Evolutionary conservation across 1,140 invertebrate species (phyloP).

Genomic region (Laupala kohalensis): DNA sequence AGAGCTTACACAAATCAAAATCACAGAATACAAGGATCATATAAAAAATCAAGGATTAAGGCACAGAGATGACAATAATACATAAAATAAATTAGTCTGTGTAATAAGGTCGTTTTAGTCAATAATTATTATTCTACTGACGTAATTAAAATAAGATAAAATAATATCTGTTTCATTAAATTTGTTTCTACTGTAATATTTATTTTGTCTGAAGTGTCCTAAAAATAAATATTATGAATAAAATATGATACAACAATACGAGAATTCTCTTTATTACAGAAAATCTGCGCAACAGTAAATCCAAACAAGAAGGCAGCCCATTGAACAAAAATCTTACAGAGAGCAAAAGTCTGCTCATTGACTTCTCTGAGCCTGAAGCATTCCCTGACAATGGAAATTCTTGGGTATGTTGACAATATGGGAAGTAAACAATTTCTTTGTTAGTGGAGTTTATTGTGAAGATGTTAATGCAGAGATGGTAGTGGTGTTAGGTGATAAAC

Average conservation of each 20-base stretch:
- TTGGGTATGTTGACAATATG: conserved; percentile 23
- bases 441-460: background rate
- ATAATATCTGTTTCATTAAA: background rate
- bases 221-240: too few relatives aligned
- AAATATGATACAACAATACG: too few relatives aligned
- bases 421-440: background rate
- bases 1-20: too few relatives aligned
- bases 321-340: conserved; percentile 13
- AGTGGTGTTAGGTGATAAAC: too few relatives aligned
- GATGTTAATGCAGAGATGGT: background rate
- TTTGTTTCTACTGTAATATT: background rate
- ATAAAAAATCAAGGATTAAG: too few relatives aligned
- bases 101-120: too few relatives aligned
- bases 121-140: background rate
- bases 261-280: background rate
- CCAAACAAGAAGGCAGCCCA: background rate
- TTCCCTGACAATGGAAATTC: conserved; percentile 21
- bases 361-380: conserved; percentile 21
- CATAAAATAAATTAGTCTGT: too few relatives aligned
- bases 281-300: background rate
- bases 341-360: conserved; percentile 27
- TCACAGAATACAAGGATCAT: too few relatives aligned
- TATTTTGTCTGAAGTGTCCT: too few relatives aligned
- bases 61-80: too few relatives aligned
- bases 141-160: too few relatives aligned